Conservation (phyloP, 2,797 vertebrate genomes). For the Spinibarbus caldwelli region DNA sequence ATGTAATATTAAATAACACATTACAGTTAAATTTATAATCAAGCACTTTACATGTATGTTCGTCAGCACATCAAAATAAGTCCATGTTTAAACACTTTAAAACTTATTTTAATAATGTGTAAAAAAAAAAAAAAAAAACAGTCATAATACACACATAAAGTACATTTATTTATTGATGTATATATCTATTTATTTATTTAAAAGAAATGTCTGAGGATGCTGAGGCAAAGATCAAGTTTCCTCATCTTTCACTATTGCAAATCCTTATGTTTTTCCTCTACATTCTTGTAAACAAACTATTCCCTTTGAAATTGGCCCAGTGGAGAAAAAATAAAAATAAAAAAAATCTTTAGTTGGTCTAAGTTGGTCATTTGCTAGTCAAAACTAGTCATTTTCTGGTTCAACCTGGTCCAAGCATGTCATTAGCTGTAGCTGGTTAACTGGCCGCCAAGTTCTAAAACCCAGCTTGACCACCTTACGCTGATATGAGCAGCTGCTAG, state of each 20-base stretch:
- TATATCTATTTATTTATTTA: too few species aligned
- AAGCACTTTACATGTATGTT: background rate
- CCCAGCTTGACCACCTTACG: background rate
- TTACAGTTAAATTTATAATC: too few species aligned
- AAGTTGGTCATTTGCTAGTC: background rate
- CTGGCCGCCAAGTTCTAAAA: background rate
- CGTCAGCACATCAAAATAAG: too few species aligned
- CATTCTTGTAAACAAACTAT: background rate
- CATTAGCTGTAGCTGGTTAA: background rate
- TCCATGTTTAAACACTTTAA: too few species aligned
- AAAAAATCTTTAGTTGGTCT: background rate
- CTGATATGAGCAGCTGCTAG: background rate
- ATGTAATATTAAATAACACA: too few species aligned
- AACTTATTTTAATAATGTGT: too few species aligned
- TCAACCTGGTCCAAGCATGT: background rate
- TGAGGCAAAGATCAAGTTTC: too few species aligned
- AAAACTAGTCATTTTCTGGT: background rate
- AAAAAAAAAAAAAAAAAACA: too few species aligned
- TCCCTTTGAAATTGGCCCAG: background rate
- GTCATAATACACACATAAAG: too few species aligned
- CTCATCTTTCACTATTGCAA: background rate
- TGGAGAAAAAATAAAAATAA: too few species aligned
- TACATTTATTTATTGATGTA: too few species aligned
- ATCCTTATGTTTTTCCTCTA: background rate
- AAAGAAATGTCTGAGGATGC: too few species aligned